Evolutionary conservation across 1,140 invertebrate genomes (phyloP).

Genomic region (Zaprionus nigranus): DNA sequence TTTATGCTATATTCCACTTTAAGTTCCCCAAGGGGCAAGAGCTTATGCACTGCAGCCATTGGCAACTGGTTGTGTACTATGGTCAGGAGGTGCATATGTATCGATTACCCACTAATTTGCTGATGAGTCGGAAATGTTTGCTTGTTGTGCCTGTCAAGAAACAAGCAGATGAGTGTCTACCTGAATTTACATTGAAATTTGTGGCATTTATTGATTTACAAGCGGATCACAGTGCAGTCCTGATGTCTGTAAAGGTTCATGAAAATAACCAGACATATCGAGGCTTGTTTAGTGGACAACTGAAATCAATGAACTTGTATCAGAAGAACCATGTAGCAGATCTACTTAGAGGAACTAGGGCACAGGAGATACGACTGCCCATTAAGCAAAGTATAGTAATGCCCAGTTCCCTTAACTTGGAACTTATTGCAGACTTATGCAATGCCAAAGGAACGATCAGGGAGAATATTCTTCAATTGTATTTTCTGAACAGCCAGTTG

Average conservation of each 20-base stretch:
- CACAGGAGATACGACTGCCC: background rate
- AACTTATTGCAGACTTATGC: constrained; percentile 36
- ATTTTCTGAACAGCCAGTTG: constrained; percentile 51
- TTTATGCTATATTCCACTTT: constrained; percentile 52
- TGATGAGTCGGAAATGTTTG: constrained; percentile 40
- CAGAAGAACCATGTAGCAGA: background rate
- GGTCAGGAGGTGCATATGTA: constrained; percentile 31
- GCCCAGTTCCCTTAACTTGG: constrained; percentile 4
- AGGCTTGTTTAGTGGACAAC: constrained; percentile 40
- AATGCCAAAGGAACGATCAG: constrained; percentile 9
- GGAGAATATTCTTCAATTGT: constrained; percentile 31
- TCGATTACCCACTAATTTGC: constrained; percentile 49
- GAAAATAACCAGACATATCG: constrained; percentile 36
- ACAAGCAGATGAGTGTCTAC: constrained; percentile 26
- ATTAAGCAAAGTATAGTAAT: constrained; percentile 32
- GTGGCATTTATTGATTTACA: constrained; percentile 53
- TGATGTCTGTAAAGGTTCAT: constrained; percentile 43
- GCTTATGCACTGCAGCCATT: constrained; percentile 36
- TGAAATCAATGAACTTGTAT: constrained; percentile 6
- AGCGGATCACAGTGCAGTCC: constrained; percentile 45
- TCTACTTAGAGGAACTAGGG: background rate
- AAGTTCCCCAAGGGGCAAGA: constrained; percentile 11
- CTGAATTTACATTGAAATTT: constrained; percentile 47
- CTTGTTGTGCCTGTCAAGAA: constrained; percentile 53
- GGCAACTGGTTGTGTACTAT: constrained; percentile 54